Conservation (phyloP, 2,888 invertebrate species). For the Pocota personata region DNA sequence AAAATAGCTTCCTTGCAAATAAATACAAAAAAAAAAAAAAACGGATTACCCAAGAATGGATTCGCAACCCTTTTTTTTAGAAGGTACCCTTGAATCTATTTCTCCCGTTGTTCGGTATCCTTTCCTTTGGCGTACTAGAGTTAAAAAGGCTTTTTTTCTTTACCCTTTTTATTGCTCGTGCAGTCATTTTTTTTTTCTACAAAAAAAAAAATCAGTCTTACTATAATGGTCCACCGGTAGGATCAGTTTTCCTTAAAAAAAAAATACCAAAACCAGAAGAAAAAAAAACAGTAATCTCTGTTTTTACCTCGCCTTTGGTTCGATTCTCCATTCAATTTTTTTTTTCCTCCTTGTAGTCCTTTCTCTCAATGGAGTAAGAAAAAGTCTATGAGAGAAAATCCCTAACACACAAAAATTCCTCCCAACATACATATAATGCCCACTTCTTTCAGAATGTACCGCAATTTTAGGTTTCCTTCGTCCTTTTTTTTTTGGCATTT, state of each 20-base stretch:
- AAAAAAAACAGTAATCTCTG: slow-evolving; percentile 56
- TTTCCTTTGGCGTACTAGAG: slow-evolving; percentile 31
- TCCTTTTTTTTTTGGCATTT: slow-evolving; percentile 10
- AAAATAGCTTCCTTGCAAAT: slow-evolving; percentile 69
- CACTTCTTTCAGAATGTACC: slow-evolving; percentile 50
- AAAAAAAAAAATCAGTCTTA: slow-evolving; percentile 35
- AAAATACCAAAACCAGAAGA: slow-evolving; percentile 21
- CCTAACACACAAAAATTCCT: slow-evolving; percentile 43
- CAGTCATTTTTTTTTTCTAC: background rate
- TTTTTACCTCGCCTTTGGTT: slow-evolving; percentile 63
- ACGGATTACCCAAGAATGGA: slow-evolving; percentile 49
- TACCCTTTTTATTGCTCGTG: slow-evolving; percentile 57
- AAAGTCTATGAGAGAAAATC: slow-evolving; percentile 38
- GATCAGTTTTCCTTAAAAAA: slow-evolving; percentile 56
- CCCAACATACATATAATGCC: slow-evolving; percentile 34
- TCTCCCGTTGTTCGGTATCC: slow-evolving; percentile 5
- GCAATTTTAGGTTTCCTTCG: slow-evolving; percentile 54
- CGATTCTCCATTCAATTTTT: slow-evolving; percentile 57
- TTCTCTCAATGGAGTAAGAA: background rate
- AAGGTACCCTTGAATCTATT: slow-evolving; percentile 14
- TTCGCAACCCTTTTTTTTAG: slow-evolving; percentile 54
- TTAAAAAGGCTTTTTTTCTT: slow-evolving; percentile 54
- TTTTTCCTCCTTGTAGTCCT: background rate
- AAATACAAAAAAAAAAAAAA: slow-evolving; percentile 21
- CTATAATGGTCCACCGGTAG: slow-evolving; percentile 63